Conservation (phyloP, 2,113 vertebrate genomes). For the Pseudopodoces humilis region DNA sequence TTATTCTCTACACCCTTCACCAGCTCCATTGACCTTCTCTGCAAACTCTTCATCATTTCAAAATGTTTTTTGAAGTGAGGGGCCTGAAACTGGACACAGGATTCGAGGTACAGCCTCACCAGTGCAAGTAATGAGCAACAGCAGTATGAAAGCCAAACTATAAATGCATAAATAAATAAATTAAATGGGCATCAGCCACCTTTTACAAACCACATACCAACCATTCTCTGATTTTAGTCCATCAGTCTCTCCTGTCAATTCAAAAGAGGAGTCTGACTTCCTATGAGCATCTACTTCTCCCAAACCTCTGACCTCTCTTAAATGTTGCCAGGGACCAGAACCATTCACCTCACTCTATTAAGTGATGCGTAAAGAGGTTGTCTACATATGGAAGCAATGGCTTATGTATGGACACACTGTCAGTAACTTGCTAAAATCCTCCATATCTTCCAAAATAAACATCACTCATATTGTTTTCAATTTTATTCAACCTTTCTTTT, state of each 20-base stretch:
- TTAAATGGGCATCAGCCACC: fast-evolving
- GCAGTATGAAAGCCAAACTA: not conserved
- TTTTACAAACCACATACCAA: not conserved
- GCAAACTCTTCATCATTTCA: not conserved
- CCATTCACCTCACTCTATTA: not conserved
- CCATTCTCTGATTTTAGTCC: not conserved
- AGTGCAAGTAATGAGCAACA: not conserved
- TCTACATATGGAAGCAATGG: not conserved
- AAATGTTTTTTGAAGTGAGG: not conserved
- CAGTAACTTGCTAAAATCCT: not conserved
- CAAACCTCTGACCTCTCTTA: not conserved
- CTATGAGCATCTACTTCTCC: not conserved
- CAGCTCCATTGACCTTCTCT: not conserved
- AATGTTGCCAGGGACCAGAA: fast-evolving
- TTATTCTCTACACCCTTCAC: too few species aligned
- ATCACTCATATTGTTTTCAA: not conserved
- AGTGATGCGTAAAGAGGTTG: not conserved
- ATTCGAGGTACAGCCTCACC: not conserved
- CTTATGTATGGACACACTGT: not conserved
- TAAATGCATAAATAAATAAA: not conserved
- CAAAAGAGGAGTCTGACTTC: not conserved
- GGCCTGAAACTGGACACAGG: not conserved
- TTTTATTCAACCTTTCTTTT: not conserved
- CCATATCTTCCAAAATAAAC: not conserved
- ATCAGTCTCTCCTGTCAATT: not conserved